Evolutionary conservation across 1,140 invertebrate species (phyloP), one percentile per base, ranked within the genome.

Genomic region (Brachionus sp.): DNA sequence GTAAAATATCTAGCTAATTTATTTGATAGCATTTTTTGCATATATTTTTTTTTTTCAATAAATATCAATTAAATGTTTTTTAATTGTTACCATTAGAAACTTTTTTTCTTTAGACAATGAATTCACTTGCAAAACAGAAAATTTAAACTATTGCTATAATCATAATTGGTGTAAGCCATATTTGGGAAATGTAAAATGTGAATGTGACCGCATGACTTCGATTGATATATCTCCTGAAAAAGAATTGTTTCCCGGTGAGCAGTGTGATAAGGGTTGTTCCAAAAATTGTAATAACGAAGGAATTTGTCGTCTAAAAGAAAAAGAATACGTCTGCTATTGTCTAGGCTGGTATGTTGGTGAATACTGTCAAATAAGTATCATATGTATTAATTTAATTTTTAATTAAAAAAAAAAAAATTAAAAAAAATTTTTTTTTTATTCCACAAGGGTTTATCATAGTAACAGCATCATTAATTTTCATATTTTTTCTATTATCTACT

Each of bases 191-290:
- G 70, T 75, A 46, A 46, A 46, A 39, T 75, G 70, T 10, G 10
- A 46, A 46, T 75, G 70, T 46, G 39, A 75, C 6, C n/a, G 6
- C 0, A 12, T 9, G 9, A 50, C 44, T n/a, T 35, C 25, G 7
- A 25, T 75, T 75, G 70, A 75, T 75, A 13, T 75, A 3, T 75
- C 70, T 13, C 70, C 70, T 3, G 39, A 75, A 42, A 75, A 50
- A 75, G 25, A 44, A 29, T 25, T 75, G 9, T 75, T 75, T 46
- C 70, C 70, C 23, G 70, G 70, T 25, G 70, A 75, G 19, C 12
- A 25, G 19, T 75, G 70, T 29, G 7, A 75, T 23, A 5, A 9
- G 7, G 37, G 39, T 5, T 75, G 70, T 46, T 23, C 70, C 0
- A 75, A 75, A 46, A 25, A 9, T 29, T 75, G 70, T 29, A 5